Evolutionary conservation across 2,797 vertebrate genomes (phyloP).

Genomic region (Acanthiza pusilla): DNA sequence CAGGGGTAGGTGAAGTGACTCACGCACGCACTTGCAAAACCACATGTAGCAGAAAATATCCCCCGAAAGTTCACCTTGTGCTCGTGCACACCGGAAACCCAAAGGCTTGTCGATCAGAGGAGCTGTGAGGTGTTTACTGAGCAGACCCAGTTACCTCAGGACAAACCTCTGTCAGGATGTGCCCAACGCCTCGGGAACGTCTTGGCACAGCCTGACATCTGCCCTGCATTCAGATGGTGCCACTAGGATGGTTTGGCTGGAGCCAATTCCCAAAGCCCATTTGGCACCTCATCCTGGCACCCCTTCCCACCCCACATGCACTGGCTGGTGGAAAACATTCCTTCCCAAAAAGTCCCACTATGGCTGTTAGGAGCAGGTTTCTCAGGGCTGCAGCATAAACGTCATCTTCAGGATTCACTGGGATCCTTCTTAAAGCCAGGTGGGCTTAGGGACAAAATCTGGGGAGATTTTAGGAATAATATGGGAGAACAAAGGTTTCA

Average conservation of each 20-base stretch:
- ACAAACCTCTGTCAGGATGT: not conserved
- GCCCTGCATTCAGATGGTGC: not conserved
- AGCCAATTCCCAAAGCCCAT: not conserved
- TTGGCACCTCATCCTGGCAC: accelerated
- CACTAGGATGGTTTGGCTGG: not conserved
- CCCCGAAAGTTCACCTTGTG: constrained; percentile 56
- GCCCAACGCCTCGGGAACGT: accelerated
- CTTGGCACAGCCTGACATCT: accelerated
- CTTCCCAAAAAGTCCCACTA: not conserved
- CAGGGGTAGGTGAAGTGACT: constrained; percentile 29
- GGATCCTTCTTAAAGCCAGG: not conserved
- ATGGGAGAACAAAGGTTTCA: not conserved
- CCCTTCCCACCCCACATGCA: not conserved
- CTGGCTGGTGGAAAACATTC: not conserved
- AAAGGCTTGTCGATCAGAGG: not conserved
- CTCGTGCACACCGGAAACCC: constrained; percentile 25
- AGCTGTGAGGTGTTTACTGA: not conserved
- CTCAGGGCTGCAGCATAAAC: not conserved
- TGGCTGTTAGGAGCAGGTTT: not conserved
- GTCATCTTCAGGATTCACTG: accelerated
- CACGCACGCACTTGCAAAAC: not conserved
- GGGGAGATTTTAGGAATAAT: not conserved
- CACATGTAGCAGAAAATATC: constrained; percentile 38
- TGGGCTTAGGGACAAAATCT: not conserved
- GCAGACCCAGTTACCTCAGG: not conserved